Conservation (phyloP, 2,113 vertebrate species). For the Ovis aries region ARS-UI_Ramb_v3.0 NC_056065.1:69227001-69227500, state of each 20-base stretch:
- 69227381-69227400: accelerated
- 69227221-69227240: background rate
- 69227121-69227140: background rate
- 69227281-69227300: background rate
- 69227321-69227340: background rate
- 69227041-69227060: background rate
- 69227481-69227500: background rate
- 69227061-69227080: background rate
- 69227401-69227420: background rate
- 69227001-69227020: background rate
- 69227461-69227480: background rate
- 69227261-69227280: background rate
- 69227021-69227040: constrained; percentile 6
- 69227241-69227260: background rate
- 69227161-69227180: background rate
- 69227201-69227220: background rate
- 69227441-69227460: background rate
- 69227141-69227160: background rate
- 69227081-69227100: background rate
- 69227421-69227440: background rate
- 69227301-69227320: background rate
- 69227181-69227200: background rate
- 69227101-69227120: background rate
- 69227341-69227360: background rate
- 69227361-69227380: background rate